Conservation (phyloP, 2,888 invertebrate genomes). For the Agriopis leucophaearia region DNA sequence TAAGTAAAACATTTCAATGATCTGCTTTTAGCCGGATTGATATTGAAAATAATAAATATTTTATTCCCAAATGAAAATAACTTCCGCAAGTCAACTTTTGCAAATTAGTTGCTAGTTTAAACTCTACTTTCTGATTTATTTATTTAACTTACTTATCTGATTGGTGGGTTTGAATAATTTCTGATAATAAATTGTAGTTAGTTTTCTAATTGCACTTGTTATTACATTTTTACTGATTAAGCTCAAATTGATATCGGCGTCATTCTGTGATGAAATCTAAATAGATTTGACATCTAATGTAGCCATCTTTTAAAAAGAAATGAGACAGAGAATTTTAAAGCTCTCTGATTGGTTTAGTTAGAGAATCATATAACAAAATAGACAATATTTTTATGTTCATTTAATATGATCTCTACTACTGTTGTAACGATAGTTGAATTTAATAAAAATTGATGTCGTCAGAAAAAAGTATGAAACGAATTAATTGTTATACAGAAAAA, state of each 20-base stretch:
- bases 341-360: too few relatives aligned
- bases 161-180: conserved; percentile 61
- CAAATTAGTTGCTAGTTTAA: conserved; percentile 5
- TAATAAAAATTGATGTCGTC: too few relatives aligned
- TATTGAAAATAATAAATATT: too few relatives aligned
- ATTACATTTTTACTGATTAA: not conserved
- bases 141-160: conserved; percentile 36
- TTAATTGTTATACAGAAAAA: conserved; percentile 9
- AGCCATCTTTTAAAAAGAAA: not conserved
- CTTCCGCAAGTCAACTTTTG: not conserved
- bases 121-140: not conserved
- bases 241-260: not conserved
- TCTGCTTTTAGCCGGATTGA: not conserved
- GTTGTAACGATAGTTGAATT: not conserved
- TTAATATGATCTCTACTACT: not conserved
- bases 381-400: not conserved
- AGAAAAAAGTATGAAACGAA: not conserved
- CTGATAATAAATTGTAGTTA: conserved; percentile 14
- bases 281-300: not conserved
- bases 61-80: too few relatives aligned
- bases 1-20: not conserved
- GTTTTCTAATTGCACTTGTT: not conserved
- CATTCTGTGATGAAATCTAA: not conserved
- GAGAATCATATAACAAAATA: not conserved
- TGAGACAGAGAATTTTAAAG: conserved; percentile 2